Evolutionary conservation across 2,888 invertebrate genomes (phyloP), one percentile per base, ranked within the genome.

Genomic region (Abrostola triplasia): DNA sequence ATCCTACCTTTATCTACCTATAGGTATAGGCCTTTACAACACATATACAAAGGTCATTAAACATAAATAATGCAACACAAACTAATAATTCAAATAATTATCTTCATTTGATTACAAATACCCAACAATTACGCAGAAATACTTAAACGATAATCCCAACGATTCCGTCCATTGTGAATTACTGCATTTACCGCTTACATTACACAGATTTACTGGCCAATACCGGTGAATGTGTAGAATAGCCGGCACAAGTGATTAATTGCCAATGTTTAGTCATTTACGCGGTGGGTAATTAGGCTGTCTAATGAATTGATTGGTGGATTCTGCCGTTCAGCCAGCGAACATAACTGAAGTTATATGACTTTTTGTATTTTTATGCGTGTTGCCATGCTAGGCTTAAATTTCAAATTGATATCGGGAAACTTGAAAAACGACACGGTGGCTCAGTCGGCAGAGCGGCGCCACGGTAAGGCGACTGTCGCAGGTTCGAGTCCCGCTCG

Each of bases 231-330:
- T 71, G 47, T 48, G 50, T 6, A 10, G 56, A 70, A 71, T 60
- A 36, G 42, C 37, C 24, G 8, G 56, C 37, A 5, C 47, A 41
- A n/a, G 71, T 80, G 82, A 82, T 75, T 80, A 79, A 82, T 82
- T 55, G 71, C 64, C 60, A 67, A 71, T 73, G 73, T 58, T 54
- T 52, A 52, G 49, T 52, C 64, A 65, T 70, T 77, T 73, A 62
- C 9, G 47, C 47, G 44, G 44, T 59, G 13, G 51, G 56, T 70
- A 76, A 83, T 83, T 83, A 77, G 64, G 64, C 70, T 67, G 81
- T 73, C 79, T 61, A 40, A 36, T 38, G 71, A 73, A 79, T 72
- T 64, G 80, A 79, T 79, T 69, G 73, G 77, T 60, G 36, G 35
- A 52, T n/a, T 54, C 55, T 68, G 62, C 65, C 55, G 67, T 75